Conservation (phyloP, 2,797 vertebrate genomes). For the Harpagifer antarcticus region DNA sequence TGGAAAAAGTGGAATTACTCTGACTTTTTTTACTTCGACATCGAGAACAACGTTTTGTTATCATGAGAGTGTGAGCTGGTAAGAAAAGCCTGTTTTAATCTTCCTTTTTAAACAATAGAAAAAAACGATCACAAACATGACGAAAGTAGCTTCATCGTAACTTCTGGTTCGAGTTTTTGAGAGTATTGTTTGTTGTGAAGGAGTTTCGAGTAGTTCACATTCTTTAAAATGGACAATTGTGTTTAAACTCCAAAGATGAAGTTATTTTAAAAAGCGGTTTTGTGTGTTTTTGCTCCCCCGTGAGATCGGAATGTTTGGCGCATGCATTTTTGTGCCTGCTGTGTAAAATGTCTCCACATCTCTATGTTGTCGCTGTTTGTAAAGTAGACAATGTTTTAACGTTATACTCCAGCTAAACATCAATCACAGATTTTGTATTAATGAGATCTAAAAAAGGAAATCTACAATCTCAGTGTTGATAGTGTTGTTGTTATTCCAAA, state of each 20-base stretch:
- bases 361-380: constrained; percentile 72
- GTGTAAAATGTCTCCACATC: constrained; percentile 67
- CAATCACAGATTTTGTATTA: not conserved
- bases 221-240: not conserved
- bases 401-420: not conserved
- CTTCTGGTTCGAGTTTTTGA: not conserved
- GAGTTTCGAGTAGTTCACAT: not conserved
- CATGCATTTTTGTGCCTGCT: constrained; percentile 64
- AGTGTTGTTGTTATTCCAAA: not conserved
- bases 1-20: constrained; percentile 56
- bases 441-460: too few species aligned
- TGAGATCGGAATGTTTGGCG: constrained; percentile 78
- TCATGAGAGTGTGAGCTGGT: constrained; percentile 78
- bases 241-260: not conserved
- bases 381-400: constrained; percentile 1
- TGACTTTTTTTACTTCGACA: constrained; percentile 33
- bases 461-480: not conserved
- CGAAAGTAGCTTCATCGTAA: not conserved
- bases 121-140: not conserved
- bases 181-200: not conserved
- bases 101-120: not conserved
- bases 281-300: constrained; percentile 71
- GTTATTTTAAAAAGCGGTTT: constrained; percentile 47
- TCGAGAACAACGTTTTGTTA: constrained; percentile 31
- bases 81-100: constrained; percentile 48